phyloP scores from a whole-genome alignment of 2,888 invertebrate genomes.

The Merodon equestris region DNA sequence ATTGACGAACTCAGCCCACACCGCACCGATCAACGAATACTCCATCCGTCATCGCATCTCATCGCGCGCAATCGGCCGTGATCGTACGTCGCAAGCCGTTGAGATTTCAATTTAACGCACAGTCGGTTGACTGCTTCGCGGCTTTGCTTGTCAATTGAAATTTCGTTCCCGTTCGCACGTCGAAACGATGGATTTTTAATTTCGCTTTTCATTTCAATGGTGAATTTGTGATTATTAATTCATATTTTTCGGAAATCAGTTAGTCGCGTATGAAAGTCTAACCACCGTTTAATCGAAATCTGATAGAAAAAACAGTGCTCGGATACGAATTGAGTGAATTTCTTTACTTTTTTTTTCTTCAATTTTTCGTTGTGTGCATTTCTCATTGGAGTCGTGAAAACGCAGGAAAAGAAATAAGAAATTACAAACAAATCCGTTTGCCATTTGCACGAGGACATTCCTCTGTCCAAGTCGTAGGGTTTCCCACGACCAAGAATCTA shows the following conservation, averaged over 20 bases:
- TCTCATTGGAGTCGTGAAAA: too few relatives aligned
- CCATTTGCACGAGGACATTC: slow-evolving; percentile 30
- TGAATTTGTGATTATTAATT: slow-evolving; percentile 5
- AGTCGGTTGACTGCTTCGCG: slow-evolving; percentile 63
- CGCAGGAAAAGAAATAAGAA: too few relatives aligned
- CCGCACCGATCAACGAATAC: slow-evolving; percentile 36
- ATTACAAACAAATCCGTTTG: too few relatives aligned
- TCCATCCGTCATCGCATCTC: slow-evolving; percentile 14
- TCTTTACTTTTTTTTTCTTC: neutral
- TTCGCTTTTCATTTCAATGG: too few relatives aligned
- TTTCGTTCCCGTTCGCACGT: slow-evolving; percentile 39
- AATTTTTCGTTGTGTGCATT: neutral
- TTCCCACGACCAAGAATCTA: slow-evolving; percentile 3
- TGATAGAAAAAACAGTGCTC: too few relatives aligned
- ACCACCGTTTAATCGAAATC: slow-evolving; percentile 2
- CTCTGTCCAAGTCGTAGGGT: slow-evolving; percentile 1
- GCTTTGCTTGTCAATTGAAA: slow-evolving; percentile 64
- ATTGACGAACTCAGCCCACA: slow-evolving; percentile 37
- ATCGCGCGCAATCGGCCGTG: slow-evolving; percentile 30
- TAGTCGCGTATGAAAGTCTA: slow-evolving; percentile 43
- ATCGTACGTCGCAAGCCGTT: slow-evolving; percentile 55
- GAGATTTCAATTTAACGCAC: slow-evolving; percentile 68
- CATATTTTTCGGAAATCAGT: too few relatives aligned
- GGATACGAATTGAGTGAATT: too few relatives aligned
- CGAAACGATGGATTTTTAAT: slow-evolving; percentile 8